Conservation (phyloP, 2,113 vertebrate species). For the Hirundichthys speculiger region DNA sequence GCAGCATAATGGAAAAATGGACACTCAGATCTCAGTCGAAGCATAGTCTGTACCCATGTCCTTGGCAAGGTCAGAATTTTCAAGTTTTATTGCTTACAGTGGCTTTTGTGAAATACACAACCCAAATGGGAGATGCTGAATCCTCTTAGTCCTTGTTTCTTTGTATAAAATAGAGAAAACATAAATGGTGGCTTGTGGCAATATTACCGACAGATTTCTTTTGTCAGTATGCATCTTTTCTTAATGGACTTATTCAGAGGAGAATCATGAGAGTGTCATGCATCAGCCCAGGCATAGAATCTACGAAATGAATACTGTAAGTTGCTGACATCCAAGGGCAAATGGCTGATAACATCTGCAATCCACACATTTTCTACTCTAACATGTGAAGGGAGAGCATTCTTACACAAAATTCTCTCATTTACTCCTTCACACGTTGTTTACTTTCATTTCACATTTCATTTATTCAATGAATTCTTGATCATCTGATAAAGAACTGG, state of each 20-base stretch:
- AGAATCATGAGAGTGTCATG: slow-evolving; percentile 8
- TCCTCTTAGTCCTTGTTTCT: slow-evolving; percentile 47
- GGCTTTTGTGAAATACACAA: slow-evolving; percentile 45
- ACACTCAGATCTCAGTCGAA: slow-evolving; percentile 68
- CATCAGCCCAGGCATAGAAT: slow-evolving; percentile 31
- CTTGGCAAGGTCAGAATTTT: slow-evolving; percentile 73
- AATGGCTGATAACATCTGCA: slow-evolving; percentile 22
- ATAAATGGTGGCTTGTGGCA: slow-evolving; percentile 71
- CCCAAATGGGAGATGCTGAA: slow-evolving; percentile 30
- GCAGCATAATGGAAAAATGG: slow-evolving; percentile 74
- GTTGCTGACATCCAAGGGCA: slow-evolving; percentile 22
- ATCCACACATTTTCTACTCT: slow-evolving; percentile 36
- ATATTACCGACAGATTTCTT: slow-evolving; percentile 57
- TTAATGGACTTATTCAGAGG: slow-evolving; percentile 34
- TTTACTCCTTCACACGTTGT: slow-evolving; percentile 54
- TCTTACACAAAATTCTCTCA: slow-evolving; percentile 45
- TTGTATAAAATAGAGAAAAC: slow-evolving; percentile 50
- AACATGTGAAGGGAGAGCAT: slow-evolving; percentile 70
- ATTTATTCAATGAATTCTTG: slow-evolving; percentile 34
- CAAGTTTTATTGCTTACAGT: slow-evolving; percentile 49
- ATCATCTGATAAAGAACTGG: slow-evolving; percentile 36
- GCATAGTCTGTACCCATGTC: slow-evolving; percentile 56
- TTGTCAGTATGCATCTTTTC: slow-evolving; percentile 50
- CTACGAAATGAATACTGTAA: slow-evolving; percentile 30
- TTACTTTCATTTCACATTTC: slow-evolving; percentile 47